Evolutionary conservation across 2,113 vertebrate genomes (phyloP), one percentile per base, ranked within the genome.

Genomic region (Centrocercus urophasianus): DNA sequence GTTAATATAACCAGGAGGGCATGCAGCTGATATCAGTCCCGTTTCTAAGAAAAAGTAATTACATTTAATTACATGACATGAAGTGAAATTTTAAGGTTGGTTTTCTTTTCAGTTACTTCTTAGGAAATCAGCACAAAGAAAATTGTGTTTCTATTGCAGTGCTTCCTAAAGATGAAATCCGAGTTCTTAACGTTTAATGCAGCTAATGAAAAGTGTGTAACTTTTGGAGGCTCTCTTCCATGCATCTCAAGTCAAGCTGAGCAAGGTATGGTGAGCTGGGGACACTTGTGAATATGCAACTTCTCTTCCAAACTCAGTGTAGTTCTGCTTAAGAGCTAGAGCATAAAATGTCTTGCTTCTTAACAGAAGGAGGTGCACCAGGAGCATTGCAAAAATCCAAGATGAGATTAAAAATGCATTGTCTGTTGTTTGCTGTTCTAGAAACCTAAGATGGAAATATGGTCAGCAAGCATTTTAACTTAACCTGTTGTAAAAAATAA

Each of bases 161-260:
- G 99, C 96, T 99, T 99, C 97, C 96, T 93, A 7, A 93, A 98
- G 89, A 86, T 98, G 93, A 92, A 65, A 19, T 93, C 87, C 0
- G 86, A 72, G 57, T 90, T 94, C 52, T 6, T 98, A 43, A 78
- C 92, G 1, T 99, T 98, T 96, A 96, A 80, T 42, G 48, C 95
- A 60, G 99, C 98, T 48, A 98, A 89, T 34, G 98, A 98, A 8
- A 34, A 91, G 4, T 99, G 99, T 75, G 66, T 89, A 6, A 95
- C 97, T 4, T 88, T 98, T 67, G 97, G 97, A 43, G 99, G 98
- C 67, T 97, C 98, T 19, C 98, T 99, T 89, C 98, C 98, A 69
- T 98, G 98, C 20, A 98, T 99, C 93, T 93, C 97, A 38, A 98
- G 98, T 95, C 99, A 99, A 94, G 97, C 96, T 60, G 99, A 99